Conservation (phyloP, 1,140 invertebrate species). For the Phymastichus coffea region DNA sequence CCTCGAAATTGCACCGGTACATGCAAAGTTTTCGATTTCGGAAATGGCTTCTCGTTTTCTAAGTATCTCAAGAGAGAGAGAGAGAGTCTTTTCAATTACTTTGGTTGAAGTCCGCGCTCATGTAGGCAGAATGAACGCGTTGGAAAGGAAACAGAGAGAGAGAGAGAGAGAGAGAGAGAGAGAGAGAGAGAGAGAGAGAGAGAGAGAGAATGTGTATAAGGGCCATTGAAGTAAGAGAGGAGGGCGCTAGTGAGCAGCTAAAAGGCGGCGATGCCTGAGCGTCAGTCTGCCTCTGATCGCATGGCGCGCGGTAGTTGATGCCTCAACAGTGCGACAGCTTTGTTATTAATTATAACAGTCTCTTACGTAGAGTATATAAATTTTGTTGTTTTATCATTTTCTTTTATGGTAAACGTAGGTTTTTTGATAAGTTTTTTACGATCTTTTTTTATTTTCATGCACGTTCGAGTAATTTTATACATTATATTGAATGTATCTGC, state of each 20-base stretch:
- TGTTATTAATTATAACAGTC: slow-evolving; percentile 14
- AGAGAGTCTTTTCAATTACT: slow-evolving; percentile 29
- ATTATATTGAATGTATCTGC: too few relatives aligned
- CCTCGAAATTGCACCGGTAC: slow-evolving; percentile 21
- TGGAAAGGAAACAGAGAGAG: too few relatives aligned
- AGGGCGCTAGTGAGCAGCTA: slow-evolving; percentile 15
- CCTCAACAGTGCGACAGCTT: slow-evolving; percentile 1
- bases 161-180: not conserved
- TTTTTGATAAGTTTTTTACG: too few relatives aligned
- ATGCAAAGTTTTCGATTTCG: slow-evolving; percentile 28
- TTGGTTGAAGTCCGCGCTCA: slow-evolving; percentile 12
- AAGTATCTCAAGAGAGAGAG: slow-evolving; percentile 3
- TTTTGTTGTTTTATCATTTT: too few relatives aligned
- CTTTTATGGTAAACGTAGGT: too few relatives aligned
- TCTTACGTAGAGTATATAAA: not conserved
- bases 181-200: too few relatives aligned
- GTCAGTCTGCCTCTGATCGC: slow-evolving; percentile 14
- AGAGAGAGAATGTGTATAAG: too few relatives aligned
- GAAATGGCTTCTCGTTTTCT: slow-evolving; percentile 27
- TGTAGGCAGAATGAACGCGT: not conserved
- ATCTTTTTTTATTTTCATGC: too few relatives aligned
- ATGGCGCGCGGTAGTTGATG: slow-evolving; percentile 21
- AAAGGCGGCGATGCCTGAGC: too few relatives aligned
- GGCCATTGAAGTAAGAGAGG: too few relatives aligned
- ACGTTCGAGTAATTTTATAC: too few relatives aligned